Percentiles rank a stretch among this genome's conserved stretches.
Conservation (phyloP, 2,888 invertebrate species). For the Ariolimax columbianus region DNA sequence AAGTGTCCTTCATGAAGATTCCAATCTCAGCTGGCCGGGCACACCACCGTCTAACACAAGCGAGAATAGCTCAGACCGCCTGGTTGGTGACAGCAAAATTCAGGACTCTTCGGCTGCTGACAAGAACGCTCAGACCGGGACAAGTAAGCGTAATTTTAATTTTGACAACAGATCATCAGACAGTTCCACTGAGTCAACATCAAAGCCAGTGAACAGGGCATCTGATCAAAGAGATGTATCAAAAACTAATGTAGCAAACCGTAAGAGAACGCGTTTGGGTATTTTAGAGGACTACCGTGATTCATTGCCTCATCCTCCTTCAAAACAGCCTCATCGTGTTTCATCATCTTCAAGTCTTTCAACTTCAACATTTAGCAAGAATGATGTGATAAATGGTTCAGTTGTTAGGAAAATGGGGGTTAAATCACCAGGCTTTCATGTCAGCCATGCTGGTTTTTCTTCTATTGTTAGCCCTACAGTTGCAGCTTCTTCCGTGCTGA, state of each 20-base stretch:
- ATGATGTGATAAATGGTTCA: conserved; percentile 54
- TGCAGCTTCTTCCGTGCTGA: conserved; percentile 29
- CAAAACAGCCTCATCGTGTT: conserved; percentile 54
- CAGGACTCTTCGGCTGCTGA: conserved; percentile 37
- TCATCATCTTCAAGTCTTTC: conserved; percentile 56
- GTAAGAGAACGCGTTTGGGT: conserved; percentile 57
- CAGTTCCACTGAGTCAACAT: conserved; percentile 60
- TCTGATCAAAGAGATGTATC: conserved; percentile 62
- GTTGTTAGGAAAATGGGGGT: conserved; percentile 41
- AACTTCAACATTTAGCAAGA: conserved; percentile 50
- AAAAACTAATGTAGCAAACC: conserved; percentile 65
- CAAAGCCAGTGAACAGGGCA: conserved; percentile 54
- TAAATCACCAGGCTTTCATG: conserved; percentile 28
- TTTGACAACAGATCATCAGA: conserved; percentile 51
- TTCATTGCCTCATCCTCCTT: conserved; percentile 39
- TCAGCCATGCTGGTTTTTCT: conserved; percentile 11
- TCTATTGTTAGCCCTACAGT: conserved; percentile 5
- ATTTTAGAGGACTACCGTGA: conserved; percentile 33
- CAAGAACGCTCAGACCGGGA: conserved; percentile 28
- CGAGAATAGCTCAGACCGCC: conserved; percentile 53
- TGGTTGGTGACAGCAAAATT: conserved; percentile 47
- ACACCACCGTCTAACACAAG: conserved; percentile 53
- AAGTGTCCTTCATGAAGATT: conserved; percentile 48
- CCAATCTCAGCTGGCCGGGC: conserved; percentile 53
- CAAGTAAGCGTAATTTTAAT: conserved; percentile 43